Conservation (phyloP, 2,113 vertebrate species). For the Callipepla californica region DNA sequence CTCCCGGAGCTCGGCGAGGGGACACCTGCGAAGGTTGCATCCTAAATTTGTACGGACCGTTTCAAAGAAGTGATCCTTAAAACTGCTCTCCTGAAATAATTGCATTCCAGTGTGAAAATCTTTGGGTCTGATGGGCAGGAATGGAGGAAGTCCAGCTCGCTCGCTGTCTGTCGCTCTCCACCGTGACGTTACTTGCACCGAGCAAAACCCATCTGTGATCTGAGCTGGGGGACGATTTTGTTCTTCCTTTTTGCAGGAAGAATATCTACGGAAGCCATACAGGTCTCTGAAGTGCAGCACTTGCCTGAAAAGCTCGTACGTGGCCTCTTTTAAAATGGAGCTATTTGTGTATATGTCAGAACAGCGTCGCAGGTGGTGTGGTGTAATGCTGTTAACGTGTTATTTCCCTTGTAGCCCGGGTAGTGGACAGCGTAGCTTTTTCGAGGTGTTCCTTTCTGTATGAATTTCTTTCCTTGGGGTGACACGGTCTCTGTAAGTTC, state of each 20-base stretch:
- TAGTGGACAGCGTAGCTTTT: constrained; percentile 29
- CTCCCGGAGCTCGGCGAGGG: not conserved
- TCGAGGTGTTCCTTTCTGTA: not conserved
- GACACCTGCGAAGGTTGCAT: not conserved
- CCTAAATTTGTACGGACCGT: not conserved
- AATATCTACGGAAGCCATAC: constrained; percentile 35
- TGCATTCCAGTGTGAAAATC: constrained; percentile 57
- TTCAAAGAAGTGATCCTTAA: constrained; percentile 63
- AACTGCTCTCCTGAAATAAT: constrained; percentile 24
- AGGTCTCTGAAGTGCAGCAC: not conserved
- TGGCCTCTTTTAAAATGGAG: constrained; percentile 34
- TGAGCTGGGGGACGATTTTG: not conserved
- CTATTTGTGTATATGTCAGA: constrained; percentile 13
- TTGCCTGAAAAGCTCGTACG: not conserved
- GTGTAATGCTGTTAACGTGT: constrained; percentile 4
- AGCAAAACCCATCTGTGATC: not conserved
- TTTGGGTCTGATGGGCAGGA: not conserved
- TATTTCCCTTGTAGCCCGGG: constrained; percentile 22
- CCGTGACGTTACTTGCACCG: not conserved
- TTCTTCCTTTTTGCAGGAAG: not conserved
- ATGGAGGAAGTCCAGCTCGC: not conserved
- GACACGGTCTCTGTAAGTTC: not conserved
- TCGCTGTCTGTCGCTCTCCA: not conserved
- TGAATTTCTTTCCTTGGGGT: not conserved
- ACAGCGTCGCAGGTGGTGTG: not conserved